phyloP scores from a whole-genome alignment of 2,888 invertebrate genomes.

The Rhagonycha fulva region DNA sequence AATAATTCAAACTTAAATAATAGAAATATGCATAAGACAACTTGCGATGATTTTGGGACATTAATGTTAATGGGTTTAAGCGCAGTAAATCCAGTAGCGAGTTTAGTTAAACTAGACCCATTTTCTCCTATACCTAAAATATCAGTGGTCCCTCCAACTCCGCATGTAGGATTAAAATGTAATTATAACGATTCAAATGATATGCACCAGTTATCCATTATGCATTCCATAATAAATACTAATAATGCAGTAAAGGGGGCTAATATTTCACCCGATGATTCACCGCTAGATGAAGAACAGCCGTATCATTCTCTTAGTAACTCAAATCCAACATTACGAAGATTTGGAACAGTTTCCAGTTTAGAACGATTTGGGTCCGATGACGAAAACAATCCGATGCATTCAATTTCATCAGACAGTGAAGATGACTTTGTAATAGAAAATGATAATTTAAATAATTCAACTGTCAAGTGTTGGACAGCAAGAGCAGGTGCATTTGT shows the following conservation, averaged over 20 bases:
- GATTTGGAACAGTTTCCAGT: constrained; percentile 75
- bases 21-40: background rate
- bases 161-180: constrained; percentile 55
- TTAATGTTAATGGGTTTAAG: constrained; percentile 71
- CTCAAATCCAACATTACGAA: constrained; percentile 56
- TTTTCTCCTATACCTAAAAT: constrained; percentile 68
- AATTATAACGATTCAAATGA: constrained; percentile 20
- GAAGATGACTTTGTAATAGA: constrained; percentile 47
- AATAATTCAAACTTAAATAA: constrained; percentile 8
- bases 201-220: background rate
- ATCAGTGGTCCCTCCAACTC: constrained; percentile 76
- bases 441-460: constrained; percentile 51
- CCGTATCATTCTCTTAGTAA: constrained; percentile 73
- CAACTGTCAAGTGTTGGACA: constrained; percentile 68
- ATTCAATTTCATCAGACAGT: constrained; percentile 37
- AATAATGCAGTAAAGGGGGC: constrained; percentile 50
- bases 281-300: constrained; percentile 73
- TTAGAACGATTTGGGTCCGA: constrained; percentile 70
- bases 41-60: constrained; percentile 67
- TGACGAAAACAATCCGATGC: constrained; percentile 58
- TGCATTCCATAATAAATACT: background rate
- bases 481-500: constrained; percentile 80
- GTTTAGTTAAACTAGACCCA: constrained; percentile 61
- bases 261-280: constrained; percentile 72
- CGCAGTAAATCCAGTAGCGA: constrained; percentile 65